Conservation (phyloP, 2,113 vertebrate genomes). For the Archilochus colubris region DNA sequence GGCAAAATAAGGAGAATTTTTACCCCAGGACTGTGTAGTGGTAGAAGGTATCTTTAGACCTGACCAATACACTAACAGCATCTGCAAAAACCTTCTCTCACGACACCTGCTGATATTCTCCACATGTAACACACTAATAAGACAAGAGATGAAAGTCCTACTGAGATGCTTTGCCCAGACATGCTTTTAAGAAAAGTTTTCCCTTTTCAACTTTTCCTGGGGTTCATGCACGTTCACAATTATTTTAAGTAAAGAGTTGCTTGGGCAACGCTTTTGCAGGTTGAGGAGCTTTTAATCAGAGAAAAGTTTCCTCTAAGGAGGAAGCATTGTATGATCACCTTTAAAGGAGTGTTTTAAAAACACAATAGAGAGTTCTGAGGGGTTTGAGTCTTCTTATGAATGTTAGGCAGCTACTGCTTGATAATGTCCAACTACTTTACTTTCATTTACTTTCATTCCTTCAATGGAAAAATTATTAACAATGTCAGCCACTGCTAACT, state of each 20-base stretch:
- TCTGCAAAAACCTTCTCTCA: background rate
- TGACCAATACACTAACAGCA: background rate
- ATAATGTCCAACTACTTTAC: background rate
- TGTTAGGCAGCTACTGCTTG: background rate
- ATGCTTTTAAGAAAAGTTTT: background rate
- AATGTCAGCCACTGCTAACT: background rate
- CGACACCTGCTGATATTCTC: background rate
- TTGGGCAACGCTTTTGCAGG: background rate
- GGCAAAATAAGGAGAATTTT: background rate
- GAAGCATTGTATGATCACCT: background rate
- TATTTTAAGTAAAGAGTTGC: background rate
- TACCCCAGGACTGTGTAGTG: background rate
- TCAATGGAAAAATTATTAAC: background rate
- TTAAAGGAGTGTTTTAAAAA: background rate
- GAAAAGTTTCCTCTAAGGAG: slow-evolving; percentile 21
- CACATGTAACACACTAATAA: background rate
- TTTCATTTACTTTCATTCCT: background rate
- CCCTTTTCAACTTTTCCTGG: background rate
- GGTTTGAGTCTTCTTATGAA: background rate
- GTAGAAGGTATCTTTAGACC: background rate
- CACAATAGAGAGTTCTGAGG: background rate
- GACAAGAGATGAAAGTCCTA: background rate
- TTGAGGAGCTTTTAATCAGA: slow-evolving; percentile 23
- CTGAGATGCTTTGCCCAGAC: background rate
- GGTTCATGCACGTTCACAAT: background rate